These are phyloP conservation scores for Lottia scabra DNA, from an alignment of 2,888 invertebrate genomes.

Conservation along the genomic window DNA sequence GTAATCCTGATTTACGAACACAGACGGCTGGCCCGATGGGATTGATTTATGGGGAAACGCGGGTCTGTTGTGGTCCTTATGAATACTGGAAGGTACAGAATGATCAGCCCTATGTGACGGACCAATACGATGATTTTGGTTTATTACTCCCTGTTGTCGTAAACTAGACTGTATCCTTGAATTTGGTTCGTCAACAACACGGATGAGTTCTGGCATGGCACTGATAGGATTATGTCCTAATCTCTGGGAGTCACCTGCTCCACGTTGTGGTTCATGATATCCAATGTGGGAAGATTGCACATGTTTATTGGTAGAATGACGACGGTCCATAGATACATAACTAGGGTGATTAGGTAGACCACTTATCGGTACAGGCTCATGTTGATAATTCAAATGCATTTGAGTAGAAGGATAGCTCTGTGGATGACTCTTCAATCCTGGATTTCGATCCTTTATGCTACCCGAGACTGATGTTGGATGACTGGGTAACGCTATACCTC, in stretches of 20 bases:
- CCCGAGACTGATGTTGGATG: background rate
- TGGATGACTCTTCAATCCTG: background rate
- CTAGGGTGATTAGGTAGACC: background rate
- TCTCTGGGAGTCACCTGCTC: background rate
- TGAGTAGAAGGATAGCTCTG: background rate
- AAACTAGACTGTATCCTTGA: too few relatives aligned
- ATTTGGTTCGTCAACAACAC: background rate
- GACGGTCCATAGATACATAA: background rate
- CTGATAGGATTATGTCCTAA: background rate
- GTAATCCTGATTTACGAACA: background rate
- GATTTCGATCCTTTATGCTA: background rate
- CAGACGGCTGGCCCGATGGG: background rate
- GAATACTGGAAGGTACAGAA: background rate
- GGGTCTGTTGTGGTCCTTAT: background rate
- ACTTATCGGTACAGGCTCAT: background rate
- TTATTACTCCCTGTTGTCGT: too few relatives aligned
- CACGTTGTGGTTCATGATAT: background rate
- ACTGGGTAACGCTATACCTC: background rate
- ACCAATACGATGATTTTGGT: too few relatives aligned
- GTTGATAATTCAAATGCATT: background rate
- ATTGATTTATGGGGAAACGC: background rate
- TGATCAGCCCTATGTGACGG: background rate
- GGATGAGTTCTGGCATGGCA: background rate
- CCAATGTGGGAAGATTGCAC: background rate
- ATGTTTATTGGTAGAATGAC: background rate